These are phyloP conservation scores for Leptodactylus fuscus DNA, from an alignment of 2,113 vertebrate genomes.

Conservation along the genomic window DNA sequence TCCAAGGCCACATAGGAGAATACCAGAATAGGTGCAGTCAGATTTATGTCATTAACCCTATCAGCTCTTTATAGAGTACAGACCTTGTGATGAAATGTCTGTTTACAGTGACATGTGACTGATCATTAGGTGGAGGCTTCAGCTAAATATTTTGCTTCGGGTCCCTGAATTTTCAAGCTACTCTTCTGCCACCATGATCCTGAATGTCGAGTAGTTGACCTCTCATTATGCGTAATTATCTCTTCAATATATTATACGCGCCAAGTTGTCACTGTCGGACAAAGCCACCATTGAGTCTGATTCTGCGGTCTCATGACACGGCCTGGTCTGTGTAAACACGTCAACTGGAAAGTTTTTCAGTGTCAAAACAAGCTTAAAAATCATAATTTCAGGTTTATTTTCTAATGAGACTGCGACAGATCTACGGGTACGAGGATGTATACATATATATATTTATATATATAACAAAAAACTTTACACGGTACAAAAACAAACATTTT, in stretches of 20 bases:
- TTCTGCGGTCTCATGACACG: background rate
- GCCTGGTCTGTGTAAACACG: background rate
- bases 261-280: background rate
- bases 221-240: conserved; percentile 21
- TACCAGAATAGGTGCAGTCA: no score
- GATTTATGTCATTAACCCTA: background rate
- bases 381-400: background rate
- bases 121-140: background rate
- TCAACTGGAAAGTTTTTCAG: background rate
- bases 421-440: background rate
- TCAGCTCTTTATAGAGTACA: background rate
- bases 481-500: no score
- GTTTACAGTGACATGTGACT: background rate
- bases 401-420: background rate
- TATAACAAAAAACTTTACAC: no score
- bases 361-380: background rate
- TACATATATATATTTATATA: no score
- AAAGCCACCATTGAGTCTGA: background rate
- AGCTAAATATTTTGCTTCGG: background rate
- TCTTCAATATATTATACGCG: conserved; percentile 9
- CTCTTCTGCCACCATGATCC: background rate
- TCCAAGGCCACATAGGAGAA: no score
- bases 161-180: background rate
- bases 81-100: background rate
- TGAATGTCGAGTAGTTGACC: conserved; percentile 7